These are phyloP conservation scores for Hippocampus abdominalis DNA, from an alignment of 2,113 vertebrate genomes.

Conservation along the genomic window DNA sequence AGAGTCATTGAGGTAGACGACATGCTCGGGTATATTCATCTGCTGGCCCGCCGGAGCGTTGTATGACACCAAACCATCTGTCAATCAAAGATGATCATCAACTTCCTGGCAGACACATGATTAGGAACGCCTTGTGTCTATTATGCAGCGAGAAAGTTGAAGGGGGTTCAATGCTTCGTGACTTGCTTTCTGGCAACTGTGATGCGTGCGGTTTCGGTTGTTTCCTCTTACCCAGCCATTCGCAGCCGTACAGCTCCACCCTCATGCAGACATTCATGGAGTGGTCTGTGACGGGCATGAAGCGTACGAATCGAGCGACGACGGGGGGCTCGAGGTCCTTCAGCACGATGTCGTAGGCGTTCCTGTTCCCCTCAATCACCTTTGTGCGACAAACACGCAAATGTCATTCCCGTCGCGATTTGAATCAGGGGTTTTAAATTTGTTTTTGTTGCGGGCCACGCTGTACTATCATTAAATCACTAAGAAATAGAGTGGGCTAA, in stretches of 20 bases:
- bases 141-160: background rate
- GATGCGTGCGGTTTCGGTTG: background rate
- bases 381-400: conserved; percentile 36
- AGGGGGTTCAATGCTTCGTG: background rate
- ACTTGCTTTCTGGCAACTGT: background rate
- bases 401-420: background rate
- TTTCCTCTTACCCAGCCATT: conserved; percentile 85
- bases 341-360: conserved; percentile 91
- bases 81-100: conserved; percentile 1
- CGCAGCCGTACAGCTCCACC: conserved; percentile 95
- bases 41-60: conserved; percentile 84
- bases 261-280: conserved; percentile 96
- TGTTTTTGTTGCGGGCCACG: background rate
- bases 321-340: conserved; percentile 93
- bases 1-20: conserved; percentile 89
- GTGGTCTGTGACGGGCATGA: conserved; percentile 93
- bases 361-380: conserved; percentile 93
- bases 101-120: background rate
- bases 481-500: too few relatives aligned
- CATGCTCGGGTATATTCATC: conserved; percentile 71
- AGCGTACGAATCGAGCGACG: conserved; percentile 89
- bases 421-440: background rate
- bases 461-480: too few relatives aligned
- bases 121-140: background rate
- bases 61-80: conserved; percentile 95